Conservation (phyloP, 1,140 invertebrate species). For the Macrotrachela quadricornifera region DNA sequence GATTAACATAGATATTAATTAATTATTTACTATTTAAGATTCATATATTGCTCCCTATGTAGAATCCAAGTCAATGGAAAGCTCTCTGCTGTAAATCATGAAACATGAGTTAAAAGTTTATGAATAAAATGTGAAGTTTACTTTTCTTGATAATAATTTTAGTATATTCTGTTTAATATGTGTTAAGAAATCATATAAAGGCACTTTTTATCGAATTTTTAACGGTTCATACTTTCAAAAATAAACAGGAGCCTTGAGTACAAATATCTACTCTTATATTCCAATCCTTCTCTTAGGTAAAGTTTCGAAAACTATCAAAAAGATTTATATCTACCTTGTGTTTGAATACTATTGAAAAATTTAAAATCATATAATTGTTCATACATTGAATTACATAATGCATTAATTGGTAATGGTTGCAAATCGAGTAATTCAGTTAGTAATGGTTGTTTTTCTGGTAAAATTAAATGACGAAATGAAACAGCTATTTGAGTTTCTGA, state of each 20-base stretch:
- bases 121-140: no score
- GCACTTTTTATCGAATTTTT: no score
- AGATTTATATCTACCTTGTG: constrained; percentile 40
- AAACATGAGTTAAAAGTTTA: no score
- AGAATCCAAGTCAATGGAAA: no score
- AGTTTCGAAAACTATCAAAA: background rate
- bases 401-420: constrained; percentile 68
- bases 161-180: no score
- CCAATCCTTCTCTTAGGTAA: background rate
- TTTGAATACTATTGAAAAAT: constrained; percentile 97
- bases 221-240: no score
- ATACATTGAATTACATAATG: constrained; percentile 53
- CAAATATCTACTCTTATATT: background rate
- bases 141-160: no score
- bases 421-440: constrained; percentile 92
- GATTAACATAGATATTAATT: no score
- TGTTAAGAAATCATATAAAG: no score
- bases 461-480: constrained; percentile 82
- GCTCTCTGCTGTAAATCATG: no score
- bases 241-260: background rate
- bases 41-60: no score
- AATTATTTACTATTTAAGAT: no score
- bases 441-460: constrained; percentile 92
- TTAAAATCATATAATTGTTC: constrained; percentile 67
- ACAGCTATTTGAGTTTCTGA: constrained; percentile 85